Base-by-base conservation (phyloP, 2,113 vertebrate species). In the Notiomystis cincta region DNA sequence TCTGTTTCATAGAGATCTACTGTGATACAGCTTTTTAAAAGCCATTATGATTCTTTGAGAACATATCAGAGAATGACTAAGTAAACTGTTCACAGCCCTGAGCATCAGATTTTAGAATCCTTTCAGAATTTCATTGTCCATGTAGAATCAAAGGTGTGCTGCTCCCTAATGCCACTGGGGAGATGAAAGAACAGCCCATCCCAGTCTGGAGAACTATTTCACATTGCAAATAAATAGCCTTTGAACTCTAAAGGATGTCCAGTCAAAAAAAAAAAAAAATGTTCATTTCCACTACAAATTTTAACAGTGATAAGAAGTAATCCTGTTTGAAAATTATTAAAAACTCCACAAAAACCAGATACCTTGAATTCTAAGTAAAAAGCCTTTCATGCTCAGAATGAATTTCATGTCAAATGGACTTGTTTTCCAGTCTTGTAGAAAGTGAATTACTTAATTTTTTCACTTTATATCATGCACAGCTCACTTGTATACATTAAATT, bases 401-500 rank as follows among this genome's bases (percentile, higher is more conserved):
- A 73, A 56, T 91, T 96, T 97, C 53, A 64, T 85, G 58, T 96
- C 85, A 95, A 78, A 94, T 40, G 31, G 76, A 87, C 85, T 96
- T 96, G 83, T 96, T 97, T 97, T 77, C 67, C 21, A 95, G 83
- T 72, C 81, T 80, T 94, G 71, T 89, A 90, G 90, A 94, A 97
- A 96, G 48, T 61, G 50, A 96, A 62, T 84, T 92, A 53, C 70
- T 78, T 78, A 31, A 61, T 60, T 92, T 93, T 91, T 95, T 92
- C 22, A 84, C 82, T 97, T 96, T 89, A 76, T 67, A 69, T 94
- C 93, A 75, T 21, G 30, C 89, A 90, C 51, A 89, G 28, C 62
- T 97, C 51, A 95, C 97, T 97, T 97, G 93, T 61, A 92, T 62
- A 91, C 93, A 96, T 93, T 96, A 93, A 89, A 83, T 45, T 97